Base-by-base conservation (phyloP, 2,888 invertebrate species). In the Melinopterus prodromus region DNA sequence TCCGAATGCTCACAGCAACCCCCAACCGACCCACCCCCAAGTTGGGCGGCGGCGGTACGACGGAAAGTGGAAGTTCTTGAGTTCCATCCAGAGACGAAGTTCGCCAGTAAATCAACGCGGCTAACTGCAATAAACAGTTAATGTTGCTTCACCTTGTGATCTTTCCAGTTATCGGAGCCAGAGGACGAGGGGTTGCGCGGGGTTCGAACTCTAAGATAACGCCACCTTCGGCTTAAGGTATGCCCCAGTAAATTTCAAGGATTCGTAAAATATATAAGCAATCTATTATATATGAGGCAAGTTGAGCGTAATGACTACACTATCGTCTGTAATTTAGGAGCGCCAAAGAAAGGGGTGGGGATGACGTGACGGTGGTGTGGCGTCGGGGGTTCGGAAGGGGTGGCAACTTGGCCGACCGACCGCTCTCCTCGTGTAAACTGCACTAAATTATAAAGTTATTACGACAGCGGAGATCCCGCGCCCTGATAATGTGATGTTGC, bases 381-480 rank as follows among this genome's bases (percentile, higher is more conserved):
- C 53, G 53, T 53, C 53, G 53, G 53, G 53, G 53, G 53, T 53
- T 12, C n/a, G 53, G 53, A 53, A 9, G 53, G 80, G 81, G 83
- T 82, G 83, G 82, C 83, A 82, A 84, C 83, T 84, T 84, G 84
- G 82, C 84, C 84, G 83, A 83, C 84, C 83, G 84, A 83, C 83
- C 84, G 84, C 85, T 84, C 85, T 85, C 83, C 85, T 86, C 85
- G 84, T 85, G 86, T 85, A 87, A 89, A 89, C 88, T 89, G 87
- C 88, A 90, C 89, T 90, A 90, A 90, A 90, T 90, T 90, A 90
- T 90, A 90, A 90, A 90, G 90, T 90, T 90, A 90, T 90, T 90
- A 89, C 89, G 89, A 89, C 89, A 89, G 88, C 87, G 87, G 86
- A 90, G 90, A 90, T 90, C 88, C 88, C 53, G 86, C 87, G 88